phyloP scores from a whole-genome alignment of 1,140 invertebrate species.

The Papilio helenus region DNA sequence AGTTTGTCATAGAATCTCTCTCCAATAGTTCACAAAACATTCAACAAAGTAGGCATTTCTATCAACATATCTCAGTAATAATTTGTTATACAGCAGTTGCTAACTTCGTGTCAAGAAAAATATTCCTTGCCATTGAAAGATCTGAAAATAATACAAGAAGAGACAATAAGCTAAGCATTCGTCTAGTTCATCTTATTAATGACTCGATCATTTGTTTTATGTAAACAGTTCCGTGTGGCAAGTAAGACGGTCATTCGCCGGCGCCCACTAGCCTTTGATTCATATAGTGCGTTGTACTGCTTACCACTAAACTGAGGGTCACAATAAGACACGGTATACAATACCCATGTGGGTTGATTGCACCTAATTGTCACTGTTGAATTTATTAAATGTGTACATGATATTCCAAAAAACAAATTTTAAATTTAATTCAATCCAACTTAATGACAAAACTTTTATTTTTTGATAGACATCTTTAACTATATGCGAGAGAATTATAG shows the following conservation, averaged over 20 bases:
- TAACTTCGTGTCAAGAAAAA: too few species aligned
- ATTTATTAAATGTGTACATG: not conserved
- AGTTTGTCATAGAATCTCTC: too few species aligned
- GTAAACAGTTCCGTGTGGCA: conserved; percentile 30
- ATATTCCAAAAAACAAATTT: not conserved
- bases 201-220: not conserved
- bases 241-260: conserved; percentile 41
- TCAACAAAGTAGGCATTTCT: too few species aligned
- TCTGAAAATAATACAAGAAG: not conserved
- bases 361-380: not conserved
- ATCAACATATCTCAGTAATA: too few species aligned
- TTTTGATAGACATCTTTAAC: not conserved
- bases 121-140: too few species aligned
- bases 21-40: too few species aligned
- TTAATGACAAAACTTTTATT: not conserved
- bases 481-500: too few species aligned
- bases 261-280: conserved; percentile 43
- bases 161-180: not conserved
- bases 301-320: conserved; percentile 13
- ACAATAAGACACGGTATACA: not conserved
- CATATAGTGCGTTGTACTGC: conserved; percentile 40
- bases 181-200: not conserved
- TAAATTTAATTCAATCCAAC: not conserved
- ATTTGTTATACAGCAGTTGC: too few species aligned
- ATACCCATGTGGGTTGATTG: conserved; percentile 8